Evolutionary conservation across 2,888 invertebrate genomes (phyloP).

Genomic region (Selenia dentaria): DNA sequence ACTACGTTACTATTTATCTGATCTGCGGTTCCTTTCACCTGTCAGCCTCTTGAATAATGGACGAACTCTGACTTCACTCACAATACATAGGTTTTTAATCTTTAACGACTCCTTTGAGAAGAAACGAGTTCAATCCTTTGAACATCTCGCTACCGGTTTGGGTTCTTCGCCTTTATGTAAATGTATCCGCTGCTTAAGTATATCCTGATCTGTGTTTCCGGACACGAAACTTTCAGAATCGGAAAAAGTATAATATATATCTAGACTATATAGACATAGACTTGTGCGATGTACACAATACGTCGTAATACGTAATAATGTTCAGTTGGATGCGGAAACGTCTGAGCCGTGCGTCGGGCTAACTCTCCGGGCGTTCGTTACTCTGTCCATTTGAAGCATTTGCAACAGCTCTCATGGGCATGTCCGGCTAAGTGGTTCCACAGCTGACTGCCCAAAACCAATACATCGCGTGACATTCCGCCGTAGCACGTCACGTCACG

Average conservation of each 20-base stretch:
- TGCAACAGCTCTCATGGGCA: neutral
- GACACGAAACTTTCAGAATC: neutral
- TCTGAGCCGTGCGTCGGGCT: slow-evolving; percentile 1
- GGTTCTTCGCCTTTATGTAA: slow-evolving; percentile 6
- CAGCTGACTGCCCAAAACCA: slow-evolving; percentile 1
- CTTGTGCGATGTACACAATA: neutral
- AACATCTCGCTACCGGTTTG: slow-evolving; percentile 6
- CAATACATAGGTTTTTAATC: neutral
- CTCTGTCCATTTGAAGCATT: slow-evolving; percentile 14
- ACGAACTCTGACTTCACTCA: slow-evolving; percentile 6
- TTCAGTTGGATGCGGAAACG: neutral
- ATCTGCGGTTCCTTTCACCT: no score
- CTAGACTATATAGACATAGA: neutral
- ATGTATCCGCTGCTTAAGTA: slow-evolving; percentile 12
- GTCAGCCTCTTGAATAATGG: slow-evolving; percentile 24
- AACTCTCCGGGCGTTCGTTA: slow-evolving; percentile 13
- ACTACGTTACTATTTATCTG: neutral
- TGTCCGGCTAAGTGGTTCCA: slow-evolving; percentile 5
- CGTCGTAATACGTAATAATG: slow-evolving; percentile 11
- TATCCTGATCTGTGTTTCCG: slow-evolving; percentile 10
- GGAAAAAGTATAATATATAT: no score
- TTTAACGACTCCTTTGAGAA: neutral
- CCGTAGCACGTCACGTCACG: slow-evolving; percentile 24
- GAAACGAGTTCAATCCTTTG: slow-evolving; percentile 13
- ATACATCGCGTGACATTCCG: slow-evolving; percentile 15